Base-by-base conservation (phyloP, 1,140 invertebrate species). In the Eciton burchellii region DNA sequence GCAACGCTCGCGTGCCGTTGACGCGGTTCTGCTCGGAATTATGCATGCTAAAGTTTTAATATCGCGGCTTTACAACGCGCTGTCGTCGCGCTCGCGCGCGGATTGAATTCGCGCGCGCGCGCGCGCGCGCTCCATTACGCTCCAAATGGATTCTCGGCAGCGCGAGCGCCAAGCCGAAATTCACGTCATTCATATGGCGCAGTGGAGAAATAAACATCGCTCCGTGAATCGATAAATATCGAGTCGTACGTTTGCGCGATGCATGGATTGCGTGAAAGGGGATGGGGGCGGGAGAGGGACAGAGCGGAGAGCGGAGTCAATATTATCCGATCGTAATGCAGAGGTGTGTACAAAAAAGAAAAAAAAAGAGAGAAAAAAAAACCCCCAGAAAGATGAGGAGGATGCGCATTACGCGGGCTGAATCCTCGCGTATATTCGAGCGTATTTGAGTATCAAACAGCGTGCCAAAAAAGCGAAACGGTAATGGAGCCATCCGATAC, bases 141-240 rank as follows among this genome's bases (percentile, higher is more conserved):
- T 49, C 4, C 4, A 19, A 70, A 5, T 16, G 19, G 56, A 19
- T 68, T 57, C 68, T 41, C 16, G n/a, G 43, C 43, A 47, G 12
- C 43, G 26, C 9, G 19, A 21, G 41, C 5, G 5, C 11, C 19
- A 11, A 43, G 19, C 8, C 14, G 52, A 76, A 76, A 54, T 65
- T 19, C 47, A 19, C 16, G 21, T 77, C 16, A 12, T 14, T 60
- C 49, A 8, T 4, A 43, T 56, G 6, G 24, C 24, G 14, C 24
- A 70, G 65, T 56, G 11, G 62, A 45, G 35, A n/a, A 45, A 57
- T 79, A 79, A 77, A 56, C 21, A 29, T 76, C 21, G 26, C 12
- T 11, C 56, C 56, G 19, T 8, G 11, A n/a, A n/a, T n/a, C n/a
- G n/a, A n/a, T 26, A 29, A 57, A 79, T 24, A 56, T 65, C 12